Conservation (phyloP, 2,113 vertebrate genomes). For the Galemys pyrenaicus region DNA sequence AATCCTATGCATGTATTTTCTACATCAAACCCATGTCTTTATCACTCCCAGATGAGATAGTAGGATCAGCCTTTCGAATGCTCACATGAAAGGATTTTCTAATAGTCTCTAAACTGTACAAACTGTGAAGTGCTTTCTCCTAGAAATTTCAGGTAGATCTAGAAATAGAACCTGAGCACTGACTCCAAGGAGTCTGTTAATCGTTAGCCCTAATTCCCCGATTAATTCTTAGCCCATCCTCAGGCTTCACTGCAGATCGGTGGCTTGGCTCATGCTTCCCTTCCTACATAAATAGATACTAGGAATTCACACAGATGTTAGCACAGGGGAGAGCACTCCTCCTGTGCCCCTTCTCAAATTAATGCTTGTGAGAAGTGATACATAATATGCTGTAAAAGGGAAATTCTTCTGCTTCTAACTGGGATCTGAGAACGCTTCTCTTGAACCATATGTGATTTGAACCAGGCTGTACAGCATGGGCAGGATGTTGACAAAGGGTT, state of each 20-base stretch:
- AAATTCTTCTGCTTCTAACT: neutral
- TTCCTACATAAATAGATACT: neutral
- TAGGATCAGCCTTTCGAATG: neutral
- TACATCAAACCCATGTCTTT: neutral
- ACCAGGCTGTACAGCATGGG: neutral
- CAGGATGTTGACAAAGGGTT: neutral
- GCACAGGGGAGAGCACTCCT: neutral
- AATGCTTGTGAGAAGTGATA: neutral
- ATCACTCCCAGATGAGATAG: neutral
- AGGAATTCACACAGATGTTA: neutral
- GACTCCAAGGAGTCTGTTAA: neutral
- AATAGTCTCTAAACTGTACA: neutral
- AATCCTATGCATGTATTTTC: neutral
- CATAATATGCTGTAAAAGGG: neutral
- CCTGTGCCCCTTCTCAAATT: neutral
- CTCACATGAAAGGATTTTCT: slow-evolving; percentile 26
- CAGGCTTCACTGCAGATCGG: neutral
- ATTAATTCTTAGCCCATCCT: neutral
- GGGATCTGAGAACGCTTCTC: neutral
- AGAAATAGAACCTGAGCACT: neutral
- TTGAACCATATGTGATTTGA: neutral
- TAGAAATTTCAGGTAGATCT: neutral
- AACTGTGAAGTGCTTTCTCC: neutral
- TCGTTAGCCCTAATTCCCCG: neutral
- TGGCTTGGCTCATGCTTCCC: neutral